These are phyloP conservation scores for Tachina fera DNA, from an alignment of 2,888 invertebrate species.

Conservation along the genomic window DNA sequence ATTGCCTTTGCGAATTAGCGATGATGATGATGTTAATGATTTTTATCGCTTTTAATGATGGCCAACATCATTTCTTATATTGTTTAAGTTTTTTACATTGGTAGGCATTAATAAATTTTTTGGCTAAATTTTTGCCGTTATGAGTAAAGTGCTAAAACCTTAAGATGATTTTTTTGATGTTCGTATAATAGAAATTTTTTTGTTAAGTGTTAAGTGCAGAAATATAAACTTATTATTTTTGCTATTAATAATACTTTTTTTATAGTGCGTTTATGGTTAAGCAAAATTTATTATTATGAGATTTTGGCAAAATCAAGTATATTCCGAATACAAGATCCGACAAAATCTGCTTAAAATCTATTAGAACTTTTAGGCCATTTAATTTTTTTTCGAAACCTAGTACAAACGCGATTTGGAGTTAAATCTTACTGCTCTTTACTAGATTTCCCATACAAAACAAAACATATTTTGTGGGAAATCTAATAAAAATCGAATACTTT, in stretches of 20 bases:
- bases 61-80: background rate
- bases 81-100: constrained; percentile 1
- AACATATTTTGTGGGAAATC: no score
- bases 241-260: background rate
- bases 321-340: no score
- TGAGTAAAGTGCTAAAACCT: constrained; percentile 23
- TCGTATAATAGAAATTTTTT: background rate
- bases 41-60: constrained; percentile 25
- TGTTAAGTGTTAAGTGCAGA: background rate
- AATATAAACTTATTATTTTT: background rate
- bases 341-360: no score
- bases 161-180: background rate
- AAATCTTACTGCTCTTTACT: no score
- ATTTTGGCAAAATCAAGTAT: no score
- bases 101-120: constrained; percentile 22
- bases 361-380: no score
- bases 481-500: no score
- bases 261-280: no score
- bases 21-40: constrained; percentile 10
- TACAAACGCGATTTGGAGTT: no score
- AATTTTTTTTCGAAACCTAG: no score
- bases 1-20: constrained; percentile 12
- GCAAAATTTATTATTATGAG: no score
- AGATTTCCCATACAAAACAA: no score
- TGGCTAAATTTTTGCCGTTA: background rate